Base-by-base conservation (phyloP, 2,797 vertebrate species). In the Malurus leucopterus region DNA sequence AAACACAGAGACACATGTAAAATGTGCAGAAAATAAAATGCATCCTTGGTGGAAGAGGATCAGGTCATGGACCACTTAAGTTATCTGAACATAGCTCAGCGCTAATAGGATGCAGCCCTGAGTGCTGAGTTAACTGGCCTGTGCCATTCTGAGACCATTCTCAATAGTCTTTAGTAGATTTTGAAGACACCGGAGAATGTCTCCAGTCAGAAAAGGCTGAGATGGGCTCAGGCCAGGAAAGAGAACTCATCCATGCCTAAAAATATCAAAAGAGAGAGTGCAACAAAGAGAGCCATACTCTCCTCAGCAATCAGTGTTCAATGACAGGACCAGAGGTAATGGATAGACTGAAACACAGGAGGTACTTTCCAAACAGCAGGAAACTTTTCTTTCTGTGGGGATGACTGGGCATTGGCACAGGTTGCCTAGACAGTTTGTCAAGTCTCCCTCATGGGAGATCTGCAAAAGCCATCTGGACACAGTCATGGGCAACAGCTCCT, bases 341-440 rank as follows among this genome's bases (percentile, higher is more conserved):
- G 4, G 43, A 3, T 12, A 27, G 24, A 26, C 24, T 30, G 54
- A 72, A 73, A 68, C 13, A 72, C 36, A 20, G 10, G 13, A 27
- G 3, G 10, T 32, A 19, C 30, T 55, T 38, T 57, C 30, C 57
- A 13, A 44, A 50, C 5, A 62, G 8, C 20, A 34, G 49, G 15
- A 44, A 68, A 13, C 8, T 3, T n/a, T 55, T 27, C 26, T 34
- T 53, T 22, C n/a, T 4, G 0, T 29, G n/a, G 12, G 23, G 11
- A 7, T 65, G 29, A 16, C 53, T 44, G 19, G 19, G 22, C n/a
- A 32, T 8, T 54, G 41, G 20, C 50, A 24, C 29, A 40, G 15
- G 5, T 18, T 73, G 44, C 14, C 51, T 12, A 6, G 9, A 50
- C 12, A 23, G 21, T 72, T 72, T 36, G 6, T 72, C 0, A 0